A percentile compares a stretch with the other conserved stretches of the same genome.
Conservation (phyloP, 2,888 invertebrate genomes). For the Pristionchus mayeri region DNA sequence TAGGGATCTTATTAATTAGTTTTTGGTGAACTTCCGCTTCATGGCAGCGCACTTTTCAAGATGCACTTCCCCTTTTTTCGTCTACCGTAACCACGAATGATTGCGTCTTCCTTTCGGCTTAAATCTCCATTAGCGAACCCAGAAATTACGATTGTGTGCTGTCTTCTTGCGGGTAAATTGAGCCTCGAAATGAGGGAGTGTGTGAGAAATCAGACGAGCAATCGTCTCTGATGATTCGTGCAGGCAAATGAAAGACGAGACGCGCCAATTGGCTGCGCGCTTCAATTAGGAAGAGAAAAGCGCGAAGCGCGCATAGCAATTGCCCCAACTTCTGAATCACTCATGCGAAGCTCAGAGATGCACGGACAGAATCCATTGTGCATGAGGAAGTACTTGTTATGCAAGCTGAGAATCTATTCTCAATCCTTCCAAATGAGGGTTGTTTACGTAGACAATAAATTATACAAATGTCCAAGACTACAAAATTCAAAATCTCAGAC, state of each 20-base stretch:
- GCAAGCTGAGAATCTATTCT: too few species aligned
- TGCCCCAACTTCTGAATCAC: not conserved
- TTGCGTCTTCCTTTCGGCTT: not conserved
- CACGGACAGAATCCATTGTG: not conserved
- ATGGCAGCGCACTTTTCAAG: too few species aligned
- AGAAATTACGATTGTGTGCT: not conserved
- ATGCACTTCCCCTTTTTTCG: not conserved
- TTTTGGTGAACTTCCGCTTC: not conserved
- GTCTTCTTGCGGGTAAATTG: not conserved
- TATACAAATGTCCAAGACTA: too few species aligned
- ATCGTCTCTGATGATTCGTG: too few species aligned
- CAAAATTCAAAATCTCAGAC: conserved; percentile 66
- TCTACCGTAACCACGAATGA: not conserved
- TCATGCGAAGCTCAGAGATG: not conserved
- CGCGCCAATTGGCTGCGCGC: conserved; percentile 1
- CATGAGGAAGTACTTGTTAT: not conserved
- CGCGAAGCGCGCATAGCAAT: conserved; percentile 7
- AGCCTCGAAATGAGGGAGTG: not conserved
- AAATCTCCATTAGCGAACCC: not conserved
- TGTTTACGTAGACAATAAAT: too few species aligned
- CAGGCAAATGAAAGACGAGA: not conserved
- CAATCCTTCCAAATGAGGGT: too few species aligned
- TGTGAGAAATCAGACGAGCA: not conserved
- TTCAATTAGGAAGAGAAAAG: conserved; percentile 11
- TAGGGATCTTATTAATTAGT: not conserved